Percentiles rank a stretch among this genome's conserved stretches.
phyloP scores from a whole-genome alignment of 2,797 vertebrate genomes.

The Sebastes itinus region DNA sequence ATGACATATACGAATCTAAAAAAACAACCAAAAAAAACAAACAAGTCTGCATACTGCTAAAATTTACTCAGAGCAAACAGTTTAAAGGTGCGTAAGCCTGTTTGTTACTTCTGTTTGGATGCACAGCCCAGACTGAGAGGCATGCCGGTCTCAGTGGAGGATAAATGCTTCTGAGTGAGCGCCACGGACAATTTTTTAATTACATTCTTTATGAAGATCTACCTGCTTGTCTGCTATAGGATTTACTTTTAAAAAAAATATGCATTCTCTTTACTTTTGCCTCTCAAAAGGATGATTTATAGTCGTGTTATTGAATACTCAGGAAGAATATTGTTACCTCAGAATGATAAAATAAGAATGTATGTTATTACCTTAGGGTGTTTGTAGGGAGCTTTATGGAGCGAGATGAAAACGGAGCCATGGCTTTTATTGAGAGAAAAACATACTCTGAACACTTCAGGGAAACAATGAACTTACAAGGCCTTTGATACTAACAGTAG shows the following conservation, averaged over 20 bases:
- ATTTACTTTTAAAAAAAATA: slow-evolving; percentile 47
- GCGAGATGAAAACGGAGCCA: slow-evolving; percentile 52
- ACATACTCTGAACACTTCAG: slow-evolving; percentile 71
- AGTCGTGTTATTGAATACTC: slow-evolving; percentile 79
- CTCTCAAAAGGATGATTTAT: slow-evolving; percentile 75
- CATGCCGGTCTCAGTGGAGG: background rate
- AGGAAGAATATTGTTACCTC: slow-evolving; percentile 83
- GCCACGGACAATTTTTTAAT: slow-evolving; percentile 29
- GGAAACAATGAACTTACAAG: slow-evolving; percentile 65
- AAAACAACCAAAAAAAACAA: slow-evolving; percentile 2
- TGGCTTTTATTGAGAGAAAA: slow-evolving; percentile 53
- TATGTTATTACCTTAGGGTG: slow-evolving; percentile 76
- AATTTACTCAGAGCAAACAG: slow-evolving; percentile 5
- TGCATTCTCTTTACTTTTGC: slow-evolving; percentile 72
- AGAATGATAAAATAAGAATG: slow-evolving; percentile 81
- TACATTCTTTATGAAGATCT: slow-evolving; percentile 47
- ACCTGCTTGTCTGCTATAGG: slow-evolving; percentile 41
- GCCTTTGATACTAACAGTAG: slow-evolving; percentile 52
- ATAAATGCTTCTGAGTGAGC: slow-evolving; percentile 11
- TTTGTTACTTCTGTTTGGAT: slow-evolving; percentile 18
- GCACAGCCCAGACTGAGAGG: slow-evolving; percentile 21
- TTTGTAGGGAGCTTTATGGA: slow-evolving; percentile 72
- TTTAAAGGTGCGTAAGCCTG: background rate
- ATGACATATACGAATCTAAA: background rate
- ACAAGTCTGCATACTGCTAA: slow-evolving; percentile 2